Evolutionary conservation across 64 coral and sea anemone species (phyloP), one percentile per base, ranked within the genome.

Genomic region (Catalaphyllia jardinei): DNA sequence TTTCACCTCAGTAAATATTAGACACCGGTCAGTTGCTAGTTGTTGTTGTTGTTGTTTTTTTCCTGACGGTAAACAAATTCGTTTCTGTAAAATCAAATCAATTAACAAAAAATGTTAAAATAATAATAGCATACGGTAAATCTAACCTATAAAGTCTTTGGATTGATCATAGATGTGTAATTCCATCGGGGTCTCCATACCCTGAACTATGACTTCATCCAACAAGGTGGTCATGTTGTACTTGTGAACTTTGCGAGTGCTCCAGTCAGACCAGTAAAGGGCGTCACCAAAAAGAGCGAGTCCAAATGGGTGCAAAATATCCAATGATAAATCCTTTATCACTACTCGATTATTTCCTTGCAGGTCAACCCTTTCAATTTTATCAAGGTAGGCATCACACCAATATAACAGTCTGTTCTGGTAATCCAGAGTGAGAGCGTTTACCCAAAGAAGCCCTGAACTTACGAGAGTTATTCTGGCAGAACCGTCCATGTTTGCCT

Each of bases 401-500:
- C 95, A 96, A 50, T 96, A 96, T 8, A 96, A 29, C 10, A 72
- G 82, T 30, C 78, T 79, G 2, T 80, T 86, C 9, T 75, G 73
- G 60, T 82, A 89, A 35, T 96, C 95, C 10, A 96, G 59, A 31
- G 95, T 86, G 38, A 96, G 75, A 1, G 91, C 84, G 27, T 92
- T 96, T 8, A 89, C 81, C 73, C 84, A 71, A 29, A 67, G 83
- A n/a, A 93, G 15, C 11, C 79, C 88, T 10, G 74, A 84, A 61
- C 82, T 88, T 55, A 93, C 79, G 8, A 96, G 77, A n/a, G 51
- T 72, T 28, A 52, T 72, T 17, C 95, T 89, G 9, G 79, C 87
- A 31, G 87, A 83, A 10, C 95, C 95, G 50, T 96, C 95, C 95
- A 96, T 96, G 65, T 93, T 88, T 12, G 88, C 88, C 29, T 71